Evolutionary conservation across 2,113 vertebrate genomes (phyloP).

Genomic region (Puntigrus tetrazona): DNA sequence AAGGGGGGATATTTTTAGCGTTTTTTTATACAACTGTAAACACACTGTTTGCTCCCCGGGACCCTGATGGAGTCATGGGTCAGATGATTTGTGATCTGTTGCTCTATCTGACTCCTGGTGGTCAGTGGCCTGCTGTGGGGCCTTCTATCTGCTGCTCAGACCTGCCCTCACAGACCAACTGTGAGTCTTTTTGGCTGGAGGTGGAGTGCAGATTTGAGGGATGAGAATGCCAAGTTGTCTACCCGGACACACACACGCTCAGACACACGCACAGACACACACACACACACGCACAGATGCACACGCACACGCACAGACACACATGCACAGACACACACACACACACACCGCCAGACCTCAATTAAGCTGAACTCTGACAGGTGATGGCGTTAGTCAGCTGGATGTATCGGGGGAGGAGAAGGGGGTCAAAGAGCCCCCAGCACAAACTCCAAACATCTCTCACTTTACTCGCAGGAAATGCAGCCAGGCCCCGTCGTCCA

Average conservation of each 20-base stretch:
- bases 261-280: conserved; percentile 37
- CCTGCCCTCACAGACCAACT: neutral
- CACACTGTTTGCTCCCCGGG: conserved; percentile 60
- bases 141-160: neutral
- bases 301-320: neutral
- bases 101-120: conserved; percentile 62
- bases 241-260: neutral
- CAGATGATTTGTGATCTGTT: conserved; percentile 72
- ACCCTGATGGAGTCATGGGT: conserved; percentile 58
- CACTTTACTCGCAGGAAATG: conserved; percentile 87
- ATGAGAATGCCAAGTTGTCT: conserved; percentile 20
- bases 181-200: neutral
- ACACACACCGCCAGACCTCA: conserved; percentile 57
- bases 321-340: conserved; percentile 45
- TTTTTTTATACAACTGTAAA: conserved; percentile 72
- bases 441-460: conserved; percentile 86
- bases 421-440: conserved; percentile 68
- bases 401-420: conserved; percentile 73
- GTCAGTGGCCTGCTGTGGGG: conserved; percentile 17
- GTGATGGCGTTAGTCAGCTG: conserved; percentile 94
- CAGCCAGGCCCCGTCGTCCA: conserved; percentile 76
- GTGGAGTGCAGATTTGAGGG: neutral
- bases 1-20: conserved; percentile 67
- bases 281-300: conserved; percentile 33
- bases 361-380: conserved; percentile 84